Evolutionary conservation across 2,113 vertebrate species (phyloP), one percentile per base, ranked within the genome.

Genomic region (Datnioides undecimradiatus): DNA sequence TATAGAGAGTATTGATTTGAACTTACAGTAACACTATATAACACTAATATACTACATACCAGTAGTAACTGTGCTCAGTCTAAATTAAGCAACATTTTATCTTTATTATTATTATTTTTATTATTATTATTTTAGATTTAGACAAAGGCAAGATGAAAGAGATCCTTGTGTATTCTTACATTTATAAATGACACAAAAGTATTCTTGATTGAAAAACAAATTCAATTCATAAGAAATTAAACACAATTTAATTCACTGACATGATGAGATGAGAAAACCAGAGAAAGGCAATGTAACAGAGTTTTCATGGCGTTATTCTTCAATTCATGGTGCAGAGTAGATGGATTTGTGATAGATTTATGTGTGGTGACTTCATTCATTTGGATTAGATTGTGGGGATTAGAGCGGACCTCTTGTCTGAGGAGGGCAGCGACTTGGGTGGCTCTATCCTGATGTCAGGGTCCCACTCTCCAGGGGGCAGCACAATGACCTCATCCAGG

Each of bases 391-490:
- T 10, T 0, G 0, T 17, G 17, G 6, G 73, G 73, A 77, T 73
- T 65, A 66, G 33, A 21, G 29, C 51, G 0, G 89, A 99, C 98
- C 98, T 97, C 94, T 99, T 99, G 88, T 99, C 98, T 0, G 97
- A 96, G 3, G 98, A 99, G 2, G 98, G 98, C 57, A 99, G 93
- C 49, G 95, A 96, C 88, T 99, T 99, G 40, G 98, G 98, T 16
- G 98, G 98, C 73, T 99, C 98, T 93, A 99, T 99, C 91, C 98
- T 95, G 89, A 99, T 99, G 10, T 97, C 93, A 9, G 98, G 98
- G 82, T 99, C 98, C 98, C 98, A 99, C 65, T 99, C 98, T 4
- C 98, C 98, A 0, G 98, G 98, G 0, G 98, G 98, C 43, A 99
- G 96, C 38, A 99, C 98, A 25, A 99, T 97, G 76, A 99, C 98